These are phyloP conservation scores for Phytoseiulus persimilis DNA, from an alignment of 2,888 invertebrate species.

Conservation along the genomic window DNA sequence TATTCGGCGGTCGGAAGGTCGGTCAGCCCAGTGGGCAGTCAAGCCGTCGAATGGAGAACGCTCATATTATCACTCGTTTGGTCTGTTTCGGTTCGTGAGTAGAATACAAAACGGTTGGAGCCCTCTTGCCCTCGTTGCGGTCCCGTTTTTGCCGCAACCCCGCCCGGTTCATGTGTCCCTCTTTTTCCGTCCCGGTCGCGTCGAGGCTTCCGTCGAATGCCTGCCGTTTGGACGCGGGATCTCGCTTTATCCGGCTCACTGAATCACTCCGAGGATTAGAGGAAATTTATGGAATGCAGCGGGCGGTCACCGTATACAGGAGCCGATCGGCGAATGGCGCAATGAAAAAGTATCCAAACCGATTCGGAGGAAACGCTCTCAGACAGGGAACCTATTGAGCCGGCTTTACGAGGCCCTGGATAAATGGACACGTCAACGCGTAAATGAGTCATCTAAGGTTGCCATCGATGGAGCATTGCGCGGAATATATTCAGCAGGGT, in stretches of 20 bases:
- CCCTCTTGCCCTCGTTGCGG: neutral
- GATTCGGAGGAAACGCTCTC: neutral
- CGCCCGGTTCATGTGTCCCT: neutral
- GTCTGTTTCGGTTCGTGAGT: neutral
- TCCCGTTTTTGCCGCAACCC: neutral
- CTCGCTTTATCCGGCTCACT: neutral
- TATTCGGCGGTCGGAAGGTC: neutral
- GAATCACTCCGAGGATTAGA: neutral
- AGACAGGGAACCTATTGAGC: neutral
- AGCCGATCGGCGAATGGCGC: neutral
- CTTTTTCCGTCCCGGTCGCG: neutral
- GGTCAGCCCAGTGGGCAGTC: neutral
- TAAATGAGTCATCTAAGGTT: neutral
- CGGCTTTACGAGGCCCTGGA: neutral
- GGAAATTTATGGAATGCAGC: neutral
- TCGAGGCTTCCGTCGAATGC: neutral
- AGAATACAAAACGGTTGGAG: neutral
- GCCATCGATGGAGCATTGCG: neutral
- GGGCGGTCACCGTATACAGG: neutral
- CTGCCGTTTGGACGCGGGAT: neutral
- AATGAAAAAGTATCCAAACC: neutral
- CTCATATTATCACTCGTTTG: neutral
- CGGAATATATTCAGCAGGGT: too few species aligned
- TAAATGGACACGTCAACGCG: neutral
- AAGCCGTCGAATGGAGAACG: neutral